Evolutionary conservation across 37 sponge, comb jelly and placozoan genomes (phyloP).

Genomic region (Hexactinellida sp.): DNA sequence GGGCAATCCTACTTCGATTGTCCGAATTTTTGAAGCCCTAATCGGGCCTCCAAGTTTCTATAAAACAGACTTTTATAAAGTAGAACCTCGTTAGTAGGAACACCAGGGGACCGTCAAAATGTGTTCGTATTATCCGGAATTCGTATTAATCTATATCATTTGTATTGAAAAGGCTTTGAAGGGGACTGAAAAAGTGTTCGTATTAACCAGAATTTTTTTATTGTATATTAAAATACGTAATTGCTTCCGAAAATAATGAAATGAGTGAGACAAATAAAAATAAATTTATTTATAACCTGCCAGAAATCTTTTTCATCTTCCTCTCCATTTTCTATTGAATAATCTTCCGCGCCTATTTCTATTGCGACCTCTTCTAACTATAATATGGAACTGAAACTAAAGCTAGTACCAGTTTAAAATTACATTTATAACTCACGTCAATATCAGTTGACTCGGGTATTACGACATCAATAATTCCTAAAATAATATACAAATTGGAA

Average conservation of each 20-base stretch:
- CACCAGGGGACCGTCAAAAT: too few species aligned
- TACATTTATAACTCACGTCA: neutral
- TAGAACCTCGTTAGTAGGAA: neutral
- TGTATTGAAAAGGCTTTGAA: too few species aligned
- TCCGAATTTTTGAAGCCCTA: neutral
- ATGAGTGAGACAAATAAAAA: too few species aligned
- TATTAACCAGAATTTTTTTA: too few species aligned
- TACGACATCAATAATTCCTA: neutral
- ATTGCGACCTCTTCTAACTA: neutral
- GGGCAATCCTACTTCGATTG: neutral
- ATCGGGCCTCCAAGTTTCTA: neutral
- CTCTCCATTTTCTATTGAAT: neutral
- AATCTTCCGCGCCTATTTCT: conserved; percentile 13
- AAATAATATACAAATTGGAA: conserved; percentile 2
- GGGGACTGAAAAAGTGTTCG: too few species aligned
- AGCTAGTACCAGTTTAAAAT: neutral
- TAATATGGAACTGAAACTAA: conserved; percentile 14
- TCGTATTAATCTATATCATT: too few species aligned
- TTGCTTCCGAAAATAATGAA: too few species aligned
- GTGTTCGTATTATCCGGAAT: too few species aligned
- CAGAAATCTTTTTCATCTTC: neutral
- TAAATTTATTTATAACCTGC: neutral
- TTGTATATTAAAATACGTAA: too few species aligned
- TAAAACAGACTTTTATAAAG: neutral
- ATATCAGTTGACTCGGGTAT: neutral